phyloP scores from a whole-genome alignment of 2,113 vertebrate species.

The Passer domesticus region DNA sequence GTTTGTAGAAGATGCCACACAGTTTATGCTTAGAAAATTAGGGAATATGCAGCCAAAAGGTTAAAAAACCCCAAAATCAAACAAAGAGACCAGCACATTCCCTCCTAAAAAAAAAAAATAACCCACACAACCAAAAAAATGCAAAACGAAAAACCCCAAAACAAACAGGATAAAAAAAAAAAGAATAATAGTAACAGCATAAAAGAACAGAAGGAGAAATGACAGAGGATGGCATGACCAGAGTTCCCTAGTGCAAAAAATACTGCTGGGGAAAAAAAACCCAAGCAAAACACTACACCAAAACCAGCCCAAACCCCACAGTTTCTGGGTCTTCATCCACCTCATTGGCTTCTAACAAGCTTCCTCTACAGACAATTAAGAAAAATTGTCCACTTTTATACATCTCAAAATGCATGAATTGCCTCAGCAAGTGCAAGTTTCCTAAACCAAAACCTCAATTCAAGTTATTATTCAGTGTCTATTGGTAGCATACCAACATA shows the following conservation, averaged over 20 bases:
- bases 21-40: neutral
- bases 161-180: neutral
- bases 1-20: neutral
- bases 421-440: neutral
- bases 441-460: neutral
- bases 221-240: neutral
- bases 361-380: neutral
- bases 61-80: neutral
- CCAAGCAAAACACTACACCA: neutral
- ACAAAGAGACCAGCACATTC: neutral
- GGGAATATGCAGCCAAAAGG: neutral
- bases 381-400: neutral
- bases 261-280: neutral
- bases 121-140: neutral
- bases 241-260: neutral
- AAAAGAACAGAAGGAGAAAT: neutral
- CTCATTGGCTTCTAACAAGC: neutral
- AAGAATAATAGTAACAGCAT: neutral
- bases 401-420: neutral
- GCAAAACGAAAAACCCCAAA: neutral
- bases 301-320: fast-evolving
- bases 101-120: too few relatives aligned
- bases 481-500: neutral
- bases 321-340: neutral
- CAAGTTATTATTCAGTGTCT: neutral